phyloP scores from a whole-genome alignment of 2,797 vertebrate genomes.

The Moxostoma hubbsi region DNA sequence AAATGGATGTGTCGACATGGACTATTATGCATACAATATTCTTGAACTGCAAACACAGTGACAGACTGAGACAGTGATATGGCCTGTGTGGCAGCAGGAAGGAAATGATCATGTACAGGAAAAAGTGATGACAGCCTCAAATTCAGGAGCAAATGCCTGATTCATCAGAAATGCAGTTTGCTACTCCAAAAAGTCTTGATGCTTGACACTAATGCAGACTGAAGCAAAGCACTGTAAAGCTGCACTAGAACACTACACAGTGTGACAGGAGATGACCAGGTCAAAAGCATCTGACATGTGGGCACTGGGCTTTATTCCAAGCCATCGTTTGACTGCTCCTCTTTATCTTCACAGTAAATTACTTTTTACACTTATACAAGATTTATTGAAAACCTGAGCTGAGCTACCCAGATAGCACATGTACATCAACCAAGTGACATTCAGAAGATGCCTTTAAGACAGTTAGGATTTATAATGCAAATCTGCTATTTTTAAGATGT shows the following conservation, averaged over 20 bases:
- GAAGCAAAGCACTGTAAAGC: constrained; percentile 67
- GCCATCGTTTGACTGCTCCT: neutral
- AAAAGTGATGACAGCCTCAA: constrained; percentile 70
- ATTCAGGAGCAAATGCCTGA: constrained; percentile 71
- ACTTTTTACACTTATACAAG: constrained; percentile 7
- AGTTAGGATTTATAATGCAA: no score
- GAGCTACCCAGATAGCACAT: neutral
- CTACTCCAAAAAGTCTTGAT: constrained; percentile 65
- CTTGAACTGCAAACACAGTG: constrained; percentile 44
- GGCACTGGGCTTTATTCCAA: constrained; percentile 2
- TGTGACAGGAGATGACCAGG: constrained; percentile 60
- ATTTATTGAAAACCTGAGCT: neutral
- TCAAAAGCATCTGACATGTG: constrained; percentile 46
- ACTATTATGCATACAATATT: constrained; percentile 18
- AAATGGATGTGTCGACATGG: neutral
- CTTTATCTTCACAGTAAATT: constrained; percentile 2
- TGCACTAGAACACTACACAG: constrained; percentile 58
- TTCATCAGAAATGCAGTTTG: constrained; percentile 72
- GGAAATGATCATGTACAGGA: constrained; percentile 54
- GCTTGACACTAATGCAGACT: constrained; percentile 73
- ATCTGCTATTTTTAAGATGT: no score
- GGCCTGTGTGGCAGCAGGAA: constrained; percentile 37
- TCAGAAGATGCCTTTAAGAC: no score
- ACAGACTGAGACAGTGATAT: neutral
- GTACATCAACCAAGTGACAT: no score